Evolutionary conservation across 2,888 invertebrate species (phyloP), one percentile per base, ranked within the genome.

Genomic region (Asteroscopus sphinx): DNA sequence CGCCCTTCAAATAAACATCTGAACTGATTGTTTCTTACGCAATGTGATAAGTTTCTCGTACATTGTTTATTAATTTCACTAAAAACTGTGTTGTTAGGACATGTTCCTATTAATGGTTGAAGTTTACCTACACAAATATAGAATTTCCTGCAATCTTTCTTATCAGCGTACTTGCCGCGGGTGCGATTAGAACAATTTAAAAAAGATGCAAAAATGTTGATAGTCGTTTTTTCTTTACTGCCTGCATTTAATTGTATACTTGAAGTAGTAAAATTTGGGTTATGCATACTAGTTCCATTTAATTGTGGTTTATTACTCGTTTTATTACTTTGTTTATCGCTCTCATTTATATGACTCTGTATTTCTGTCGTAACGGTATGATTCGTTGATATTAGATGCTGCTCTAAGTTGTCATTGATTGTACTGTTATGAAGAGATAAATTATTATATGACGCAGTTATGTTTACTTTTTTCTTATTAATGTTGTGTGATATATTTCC

Each of bases 151-250:
- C 95, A 95, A 69, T 95, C 87, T 25, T 81, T 73, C 12, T 85
- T 87, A 77, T 95, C 94, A 2, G 91, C 81, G 74, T 92, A 95
- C 71, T 86, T 90, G 1, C 95, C 95, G n/a, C 89, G 81, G n/a
- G 62, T 69, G 26, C 77, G 75, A 57, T 74, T 77, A 13, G 48
- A 53, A 54, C 93, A 93, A 41, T 67, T 70, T 54, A 84, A 86
- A 9, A 30, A 37, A 21, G 37, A 17, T 58, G 11, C 13, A 12
- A 54, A n/a, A 35, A 33, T 16, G 8, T 21, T 30, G 6, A n/a
- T 40, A 30, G 13, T 28, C 11, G 1, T 48, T 28, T 48, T 54
- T 12, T 11, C 13, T 39, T 46, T 49, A 35, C 9, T 57, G 8
- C 5, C 17, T 42, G n/a, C 21, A 41, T 52, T 52, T 40, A 51